These are phyloP conservation scores for Drosophila pseudoananassae DNA, from an alignment of 1,140 invertebrate genomes.

Conservation along the genomic window DNA sequence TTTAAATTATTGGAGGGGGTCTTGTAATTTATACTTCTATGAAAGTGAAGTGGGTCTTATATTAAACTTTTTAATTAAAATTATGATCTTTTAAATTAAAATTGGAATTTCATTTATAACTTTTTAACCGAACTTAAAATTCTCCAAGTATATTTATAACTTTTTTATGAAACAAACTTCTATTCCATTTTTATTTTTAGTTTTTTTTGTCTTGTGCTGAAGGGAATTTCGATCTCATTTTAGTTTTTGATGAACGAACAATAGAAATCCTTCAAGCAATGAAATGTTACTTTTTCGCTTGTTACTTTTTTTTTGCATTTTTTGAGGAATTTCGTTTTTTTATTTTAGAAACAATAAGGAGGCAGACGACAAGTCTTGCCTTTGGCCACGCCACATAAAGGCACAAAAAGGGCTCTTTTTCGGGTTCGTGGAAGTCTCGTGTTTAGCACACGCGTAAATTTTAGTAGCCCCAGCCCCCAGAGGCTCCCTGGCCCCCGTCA, in stretches of 20 bases:
- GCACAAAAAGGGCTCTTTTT: constrained; percentile 36
- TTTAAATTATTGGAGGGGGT: no score
- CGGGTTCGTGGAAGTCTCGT: constrained; percentile 83
- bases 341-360: constrained; percentile 74
- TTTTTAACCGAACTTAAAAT: background rate
- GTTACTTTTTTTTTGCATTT: background rate
- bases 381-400: constrained; percentile 67
- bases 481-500: background rate
- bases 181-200: background rate
- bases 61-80: no score
- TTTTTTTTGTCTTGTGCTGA: constrained; percentile 19
- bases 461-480: constrained; percentile 62
- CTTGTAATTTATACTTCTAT: no score
- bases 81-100: no score
- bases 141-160: no score
- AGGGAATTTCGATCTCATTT: constrained; percentile 65
- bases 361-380: constrained; percentile 44
- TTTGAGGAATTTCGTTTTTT: constrained; percentile 71
- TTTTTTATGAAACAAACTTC: no score
- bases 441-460: constrained; percentile 84
- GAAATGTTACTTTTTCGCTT: constrained; percentile 44
- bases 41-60: no score
- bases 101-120: no score
- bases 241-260: constrained; percentile 66
- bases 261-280: constrained; percentile 72